phyloP scores from a whole-genome alignment of 2,888 invertebrate genomes.

The Chymomyza amoena region DNA sequence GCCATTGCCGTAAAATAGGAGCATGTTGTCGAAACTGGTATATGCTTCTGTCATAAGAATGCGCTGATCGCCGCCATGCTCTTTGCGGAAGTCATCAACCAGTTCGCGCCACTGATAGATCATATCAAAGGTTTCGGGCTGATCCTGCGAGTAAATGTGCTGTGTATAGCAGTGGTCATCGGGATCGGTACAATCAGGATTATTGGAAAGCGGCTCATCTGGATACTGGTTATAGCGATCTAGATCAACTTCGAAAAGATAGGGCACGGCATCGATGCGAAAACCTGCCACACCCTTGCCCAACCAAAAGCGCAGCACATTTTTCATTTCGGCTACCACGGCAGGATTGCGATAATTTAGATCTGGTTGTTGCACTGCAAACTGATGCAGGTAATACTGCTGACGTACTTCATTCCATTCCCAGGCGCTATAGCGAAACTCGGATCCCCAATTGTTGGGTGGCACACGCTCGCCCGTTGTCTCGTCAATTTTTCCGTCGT shows the following conservation, averaged over 20 bases:
- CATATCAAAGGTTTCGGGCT: conserved; percentile 81
- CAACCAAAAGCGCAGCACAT: conserved; percentile 87
- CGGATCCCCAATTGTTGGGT: conserved; percentile 80
- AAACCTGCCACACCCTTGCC: conserved; percentile 90
- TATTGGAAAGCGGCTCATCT: conserved; percentile 81
- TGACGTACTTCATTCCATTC: conserved; percentile 81
- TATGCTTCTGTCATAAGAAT: conserved; percentile 83
- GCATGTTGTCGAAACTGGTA: conserved; percentile 81
- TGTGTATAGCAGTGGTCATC: conserved; percentile 81
- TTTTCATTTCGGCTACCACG: conserved; percentile 80
- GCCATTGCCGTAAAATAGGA: conserved; percentile 82
- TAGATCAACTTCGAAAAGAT: conserved; percentile 71
- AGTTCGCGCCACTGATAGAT: conserved; percentile 81
- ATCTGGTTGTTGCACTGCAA: conserved; percentile 83
- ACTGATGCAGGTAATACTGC: conserved; percentile 84
- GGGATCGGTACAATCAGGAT: conserved; percentile 74
- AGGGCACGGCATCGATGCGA: conserved; percentile 84
- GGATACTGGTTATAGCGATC: conserved; percentile 72
- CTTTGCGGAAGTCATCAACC: conserved; percentile 79
- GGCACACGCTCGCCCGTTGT: conserved; percentile 76
- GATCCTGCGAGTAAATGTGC: conserved; percentile 82
- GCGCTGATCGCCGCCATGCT: conserved; percentile 77
- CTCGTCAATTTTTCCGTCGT: conserved; percentile 74
- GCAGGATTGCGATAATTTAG: conserved; percentile 82
- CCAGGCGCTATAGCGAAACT: conserved; percentile 84